phyloP scores from a whole-genome alignment of 1,140 invertebrate species.

The Halyomorpha halys region DNA sequence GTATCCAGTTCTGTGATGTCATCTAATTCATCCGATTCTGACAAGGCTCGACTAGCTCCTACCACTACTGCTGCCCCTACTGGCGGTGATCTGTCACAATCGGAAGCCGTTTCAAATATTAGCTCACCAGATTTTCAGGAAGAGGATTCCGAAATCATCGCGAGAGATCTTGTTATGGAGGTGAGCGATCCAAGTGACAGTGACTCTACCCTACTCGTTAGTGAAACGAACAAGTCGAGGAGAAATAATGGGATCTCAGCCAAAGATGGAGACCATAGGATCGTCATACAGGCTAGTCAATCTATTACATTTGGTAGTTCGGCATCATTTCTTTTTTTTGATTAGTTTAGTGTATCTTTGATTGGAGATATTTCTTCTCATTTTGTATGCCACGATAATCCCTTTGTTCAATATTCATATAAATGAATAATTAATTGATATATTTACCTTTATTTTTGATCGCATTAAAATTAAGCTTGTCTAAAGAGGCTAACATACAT shows the following conservation, averaged over 20 bases:
- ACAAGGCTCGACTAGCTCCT: conserved; percentile 29
- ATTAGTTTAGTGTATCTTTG: neutral
- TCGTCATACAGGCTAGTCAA: conserved; percentile 62
- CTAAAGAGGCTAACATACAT: too few relatives aligned
- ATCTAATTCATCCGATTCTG: conserved; percentile 44
- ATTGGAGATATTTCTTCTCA: neutral
- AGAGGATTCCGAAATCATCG: conserved; percentile 50
- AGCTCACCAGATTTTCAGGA: conserved; percentile 79
- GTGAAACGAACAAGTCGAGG: conserved; percentile 34
- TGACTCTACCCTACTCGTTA: conserved; percentile 48
- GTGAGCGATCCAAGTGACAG: conserved; percentile 77
- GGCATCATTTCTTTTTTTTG: neutral
- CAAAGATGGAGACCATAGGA: conserved; percentile 55
- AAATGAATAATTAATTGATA: too few relatives aligned
- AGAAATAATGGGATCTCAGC: conserved; percentile 27
- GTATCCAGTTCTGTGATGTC: conserved; percentile 78
- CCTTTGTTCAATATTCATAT: too few relatives aligned
- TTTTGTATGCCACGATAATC: neutral
- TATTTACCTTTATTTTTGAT: too few relatives aligned
- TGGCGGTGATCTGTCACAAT: conserved; percentile 35
- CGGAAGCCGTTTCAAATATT: conserved; percentile 74
- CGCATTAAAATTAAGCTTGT: too few relatives aligned
- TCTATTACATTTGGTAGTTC: too few relatives aligned
- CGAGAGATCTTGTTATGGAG: conserved; percentile 61
- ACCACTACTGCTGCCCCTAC: conserved; percentile 16